Evolutionary conservation across 2,113 vertebrate species (phyloP).

Genomic region (Megaptera novaeangliae): DNA sequence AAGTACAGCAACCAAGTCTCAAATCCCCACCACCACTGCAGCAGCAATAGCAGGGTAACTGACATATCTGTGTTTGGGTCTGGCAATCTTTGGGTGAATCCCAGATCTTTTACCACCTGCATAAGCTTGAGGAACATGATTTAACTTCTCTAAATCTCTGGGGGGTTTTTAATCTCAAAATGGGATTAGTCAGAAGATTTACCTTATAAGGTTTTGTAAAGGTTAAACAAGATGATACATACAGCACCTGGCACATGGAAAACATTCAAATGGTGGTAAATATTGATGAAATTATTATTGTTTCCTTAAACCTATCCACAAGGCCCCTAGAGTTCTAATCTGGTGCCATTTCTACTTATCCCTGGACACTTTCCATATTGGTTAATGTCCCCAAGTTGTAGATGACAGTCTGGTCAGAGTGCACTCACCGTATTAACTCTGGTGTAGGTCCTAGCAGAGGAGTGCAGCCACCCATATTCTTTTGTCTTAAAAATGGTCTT

Average conservation of each 20-base stretch:
- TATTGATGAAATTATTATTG: neutral
- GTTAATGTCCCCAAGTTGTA: neutral
- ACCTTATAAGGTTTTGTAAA: neutral
- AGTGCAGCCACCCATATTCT: neutral
- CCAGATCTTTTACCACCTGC: neutral
- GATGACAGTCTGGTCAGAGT: neutral
- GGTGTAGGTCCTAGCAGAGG: neutral
- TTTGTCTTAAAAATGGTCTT: neutral
- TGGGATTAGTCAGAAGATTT: neutral
- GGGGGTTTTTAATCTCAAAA: neutral
- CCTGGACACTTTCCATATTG: neutral
- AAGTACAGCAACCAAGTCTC: neutral
- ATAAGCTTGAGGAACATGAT: neutral
- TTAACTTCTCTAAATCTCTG: constrained; percentile 13
- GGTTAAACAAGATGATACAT: neutral
- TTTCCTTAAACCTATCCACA: neutral
- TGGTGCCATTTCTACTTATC: neutral
- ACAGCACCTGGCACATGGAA: neutral
- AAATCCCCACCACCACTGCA: neutral
- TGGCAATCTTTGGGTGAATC: neutral
- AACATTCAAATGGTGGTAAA: neutral
- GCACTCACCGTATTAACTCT: neutral
- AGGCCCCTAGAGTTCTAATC: neutral
- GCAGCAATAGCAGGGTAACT: neutral
- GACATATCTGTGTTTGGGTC: neutral